A percentile compares a stretch with the other conserved stretches of the same genome.
These are phyloP conservation scores for Scalopus aquaticus DNA, from an alignment of 2,113 vertebrate species.

Conservation along the genomic window DNA sequence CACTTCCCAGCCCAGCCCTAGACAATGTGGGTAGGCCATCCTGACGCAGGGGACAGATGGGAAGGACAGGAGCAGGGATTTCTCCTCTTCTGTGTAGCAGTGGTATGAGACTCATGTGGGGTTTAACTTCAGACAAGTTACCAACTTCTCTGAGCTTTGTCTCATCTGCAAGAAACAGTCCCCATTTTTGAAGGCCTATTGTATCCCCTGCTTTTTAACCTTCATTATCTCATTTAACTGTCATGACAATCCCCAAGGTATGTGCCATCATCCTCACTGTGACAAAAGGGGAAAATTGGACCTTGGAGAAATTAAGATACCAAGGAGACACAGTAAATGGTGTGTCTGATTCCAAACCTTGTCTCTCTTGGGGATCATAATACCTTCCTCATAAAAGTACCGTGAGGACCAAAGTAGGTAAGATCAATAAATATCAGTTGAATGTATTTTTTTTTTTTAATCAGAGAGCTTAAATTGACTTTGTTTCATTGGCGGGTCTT, in stretches of 20 bases:
- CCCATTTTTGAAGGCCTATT: neutral
- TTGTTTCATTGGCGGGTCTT: neutral
- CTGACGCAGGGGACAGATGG: neutral
- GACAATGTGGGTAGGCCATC: neutral
- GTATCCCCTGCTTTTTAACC: neutral
- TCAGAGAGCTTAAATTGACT: constrained; percentile 31
- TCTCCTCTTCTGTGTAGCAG: neutral
- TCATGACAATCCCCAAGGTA: neutral
- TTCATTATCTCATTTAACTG: neutral
- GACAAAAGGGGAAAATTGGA: neutral
- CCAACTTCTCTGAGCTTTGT: neutral
- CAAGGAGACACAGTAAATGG: neutral
- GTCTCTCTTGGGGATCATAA: neutral
- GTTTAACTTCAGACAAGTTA: neutral
- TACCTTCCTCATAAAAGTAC: neutral
- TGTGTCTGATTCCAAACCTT: neutral
- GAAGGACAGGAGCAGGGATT: neutral
- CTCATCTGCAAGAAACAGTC: neutral
- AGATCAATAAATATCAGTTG: neutral
- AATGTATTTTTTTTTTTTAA: neutral
- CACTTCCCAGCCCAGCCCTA: neutral
- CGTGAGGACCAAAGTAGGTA: neutral
- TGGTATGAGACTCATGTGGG: neutral
- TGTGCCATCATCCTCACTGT: neutral
- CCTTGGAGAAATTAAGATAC: neutral